These are phyloP conservation scores for Carettochelys insculpta DNA, from an alignment of 2,113 vertebrate genomes.

Conservation along the genomic window DNA sequence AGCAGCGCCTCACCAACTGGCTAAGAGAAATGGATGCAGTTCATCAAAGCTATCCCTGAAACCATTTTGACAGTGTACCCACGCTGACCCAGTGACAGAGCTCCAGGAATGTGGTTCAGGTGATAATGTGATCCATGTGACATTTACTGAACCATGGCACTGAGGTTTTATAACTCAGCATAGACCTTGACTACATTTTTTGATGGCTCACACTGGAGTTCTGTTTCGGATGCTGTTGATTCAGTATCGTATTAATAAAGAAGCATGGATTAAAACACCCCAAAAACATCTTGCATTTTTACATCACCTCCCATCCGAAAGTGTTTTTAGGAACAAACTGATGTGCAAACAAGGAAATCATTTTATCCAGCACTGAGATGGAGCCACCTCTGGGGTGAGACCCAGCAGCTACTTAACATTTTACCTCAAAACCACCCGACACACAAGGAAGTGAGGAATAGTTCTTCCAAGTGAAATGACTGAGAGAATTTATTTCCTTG, in stretches of 20 bases:
- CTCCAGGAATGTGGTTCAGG: not conserved
- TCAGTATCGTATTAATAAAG: not conserved
- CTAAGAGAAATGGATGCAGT: not conserved
- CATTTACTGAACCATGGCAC: not conserved
- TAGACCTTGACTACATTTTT: not conserved
- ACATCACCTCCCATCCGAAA: not conserved
- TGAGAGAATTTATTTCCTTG: not conserved
- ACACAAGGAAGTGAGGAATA: not conserved
- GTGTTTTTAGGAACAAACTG: not conserved
- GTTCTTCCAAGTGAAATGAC: not conserved
- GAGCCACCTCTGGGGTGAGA: not conserved
- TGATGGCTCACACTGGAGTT: not conserved
- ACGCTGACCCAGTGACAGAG: not conserved
- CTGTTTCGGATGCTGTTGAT: not conserved
- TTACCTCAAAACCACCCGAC: not conserved
- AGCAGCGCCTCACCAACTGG: not conserved
- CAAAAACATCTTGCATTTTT: not conserved
- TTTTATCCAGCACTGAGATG: not conserved
- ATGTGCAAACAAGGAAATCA: not conserved
- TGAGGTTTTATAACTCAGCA: not conserved
- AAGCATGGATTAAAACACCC: rapidly evolving
- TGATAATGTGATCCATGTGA: not conserved
- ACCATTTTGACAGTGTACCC: not conserved
- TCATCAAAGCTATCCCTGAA: not conserved
- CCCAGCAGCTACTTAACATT: not conserved